Base-by-base conservation (phyloP, 1,140 invertebrate genomes). In the Sitobion miscanthi region DNA sequence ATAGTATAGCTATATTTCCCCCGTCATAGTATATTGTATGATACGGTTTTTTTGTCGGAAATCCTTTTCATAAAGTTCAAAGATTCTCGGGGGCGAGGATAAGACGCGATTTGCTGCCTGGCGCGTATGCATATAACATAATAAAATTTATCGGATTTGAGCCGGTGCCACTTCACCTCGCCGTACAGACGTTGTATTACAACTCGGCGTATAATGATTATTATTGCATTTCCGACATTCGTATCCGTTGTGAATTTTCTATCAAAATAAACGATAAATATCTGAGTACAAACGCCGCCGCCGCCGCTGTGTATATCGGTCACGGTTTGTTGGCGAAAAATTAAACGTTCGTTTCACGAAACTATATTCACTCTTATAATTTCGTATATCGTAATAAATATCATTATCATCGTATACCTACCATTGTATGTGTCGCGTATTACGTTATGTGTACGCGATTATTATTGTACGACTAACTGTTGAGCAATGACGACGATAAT, bases 81-180 rank as follows among this genome's bases (percentile, higher is more conserved):
- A 77, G 62, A 77, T 77, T 77, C 62, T 77, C 30, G 14, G 11
- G 57, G 7, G 62, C 11, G 11, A n/a, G 14, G 5, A 77, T n/a
- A n/a, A 77, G n/a, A 77, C n/a, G 11, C 4, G 62, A 77, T 77
- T 77, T 77, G 30, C 62, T 69, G 30, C 14, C 14, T 69, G 1
- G n/a, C 14, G 30, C 2, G 62, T 77, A n/a, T n/a, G 62, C 62
- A 77, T 35, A 77, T 35, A n/a, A n/a, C 62, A 77, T 77, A 77
- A n/a, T 77, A 77, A 77, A 77, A 77, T n/a, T n/a, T 8, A n/a
- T 77, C 62, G 62, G n/a, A 77, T 77, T n/a, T n/a, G n/a, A 77
- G 14, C n/a, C 62, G 30, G 57, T 77, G 5, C 14, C 62, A 77
- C 14, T 69, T n/a, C 62, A 6, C 62, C 2, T 30, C 9, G 25